These are phyloP conservation scores for Phalacrocorax carbo DNA, from an alignment of 2,113 vertebrate genomes.

Conservation along the genomic window DNA sequence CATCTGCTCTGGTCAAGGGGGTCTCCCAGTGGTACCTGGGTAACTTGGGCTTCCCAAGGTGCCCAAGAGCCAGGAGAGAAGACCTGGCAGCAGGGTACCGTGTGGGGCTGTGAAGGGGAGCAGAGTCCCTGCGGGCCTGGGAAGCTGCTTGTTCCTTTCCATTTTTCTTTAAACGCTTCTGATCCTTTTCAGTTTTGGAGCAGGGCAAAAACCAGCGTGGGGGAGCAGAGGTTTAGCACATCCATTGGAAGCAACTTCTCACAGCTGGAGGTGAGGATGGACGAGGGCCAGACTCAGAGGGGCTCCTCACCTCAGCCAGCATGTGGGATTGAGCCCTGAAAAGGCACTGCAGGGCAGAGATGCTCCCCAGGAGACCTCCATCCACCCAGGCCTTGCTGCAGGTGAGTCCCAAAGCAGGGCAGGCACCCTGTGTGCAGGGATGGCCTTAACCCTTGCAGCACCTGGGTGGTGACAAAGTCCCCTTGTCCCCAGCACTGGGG, in stretches of 20 bases:
- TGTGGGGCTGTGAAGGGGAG: not conserved
- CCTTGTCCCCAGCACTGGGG: not conserved
- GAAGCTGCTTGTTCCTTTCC: not conserved
- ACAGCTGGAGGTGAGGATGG: not conserved
- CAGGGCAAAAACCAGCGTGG: accelerated
- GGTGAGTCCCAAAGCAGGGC: not conserved
- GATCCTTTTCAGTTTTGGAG: not conserved
- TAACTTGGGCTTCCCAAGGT: not conserved
- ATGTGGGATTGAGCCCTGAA: not conserved
- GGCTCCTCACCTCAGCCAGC: not conserved
- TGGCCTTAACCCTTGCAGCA: not conserved
- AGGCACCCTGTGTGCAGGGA: not conserved
- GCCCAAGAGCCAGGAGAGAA: not conserved
- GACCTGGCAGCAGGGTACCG: accelerated
- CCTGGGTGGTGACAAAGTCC: not conserved
- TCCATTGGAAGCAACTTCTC: not conserved
- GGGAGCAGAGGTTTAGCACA: not conserved
- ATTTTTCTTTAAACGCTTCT: not conserved
- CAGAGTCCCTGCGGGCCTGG: accelerated
- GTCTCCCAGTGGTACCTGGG: accelerated
- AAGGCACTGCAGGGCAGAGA: not conserved
- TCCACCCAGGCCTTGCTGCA: not conserved
- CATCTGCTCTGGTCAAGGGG: not conserved
- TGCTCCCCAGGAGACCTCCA: not conserved
- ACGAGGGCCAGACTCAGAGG: not conserved